Percentiles rank a stretch among this genome's conserved stretches.
Conservation (phyloP, 2,888 invertebrate species). For the Anorthoa munda region DNA sequence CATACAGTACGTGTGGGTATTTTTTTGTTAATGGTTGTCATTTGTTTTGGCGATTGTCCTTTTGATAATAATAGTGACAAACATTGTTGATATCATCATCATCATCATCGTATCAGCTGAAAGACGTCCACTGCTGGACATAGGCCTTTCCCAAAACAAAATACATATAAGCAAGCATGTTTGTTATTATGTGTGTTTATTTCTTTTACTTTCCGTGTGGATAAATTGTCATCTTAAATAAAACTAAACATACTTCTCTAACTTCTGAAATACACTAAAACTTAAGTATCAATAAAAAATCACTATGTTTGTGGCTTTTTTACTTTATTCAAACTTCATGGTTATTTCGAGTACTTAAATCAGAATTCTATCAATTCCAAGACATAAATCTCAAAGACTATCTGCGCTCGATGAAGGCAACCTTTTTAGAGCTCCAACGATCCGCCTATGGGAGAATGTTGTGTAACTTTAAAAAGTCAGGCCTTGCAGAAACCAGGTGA, state of each 20-base stretch:
- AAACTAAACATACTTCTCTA: not conserved
- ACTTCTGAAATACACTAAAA: not conserved
- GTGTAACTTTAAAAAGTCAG: conserved; percentile 34
- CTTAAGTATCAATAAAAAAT: not conserved
- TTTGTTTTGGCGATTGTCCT: conserved; percentile 24
- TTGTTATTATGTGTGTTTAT: too few species aligned
- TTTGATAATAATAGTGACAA: not conserved
- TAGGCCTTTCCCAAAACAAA: too few species aligned
- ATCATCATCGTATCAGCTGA: too few species aligned
- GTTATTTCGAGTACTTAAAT: not conserved
- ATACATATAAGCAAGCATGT: too few species aligned
- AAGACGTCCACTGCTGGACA: too few species aligned
- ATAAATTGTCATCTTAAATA: not conserved
- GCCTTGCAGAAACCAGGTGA: conserved; percentile 31
- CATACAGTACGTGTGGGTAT: conserved; percentile 41
- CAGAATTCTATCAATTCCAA: not conserved
- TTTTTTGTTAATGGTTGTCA: conserved; percentile 47
- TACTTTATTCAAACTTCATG: not conserved
- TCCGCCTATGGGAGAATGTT: conserved; percentile 1
- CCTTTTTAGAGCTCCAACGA: not conserved
- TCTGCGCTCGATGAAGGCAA: not conserved
- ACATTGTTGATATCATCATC: not conserved
- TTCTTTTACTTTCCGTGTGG: too few species aligned
- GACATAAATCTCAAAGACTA: not conserved
- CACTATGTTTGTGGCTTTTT: not conserved